Base-by-base conservation (phyloP, 2,113 vertebrate species). In the Ptilonorhynchus violaceus region DNA sequence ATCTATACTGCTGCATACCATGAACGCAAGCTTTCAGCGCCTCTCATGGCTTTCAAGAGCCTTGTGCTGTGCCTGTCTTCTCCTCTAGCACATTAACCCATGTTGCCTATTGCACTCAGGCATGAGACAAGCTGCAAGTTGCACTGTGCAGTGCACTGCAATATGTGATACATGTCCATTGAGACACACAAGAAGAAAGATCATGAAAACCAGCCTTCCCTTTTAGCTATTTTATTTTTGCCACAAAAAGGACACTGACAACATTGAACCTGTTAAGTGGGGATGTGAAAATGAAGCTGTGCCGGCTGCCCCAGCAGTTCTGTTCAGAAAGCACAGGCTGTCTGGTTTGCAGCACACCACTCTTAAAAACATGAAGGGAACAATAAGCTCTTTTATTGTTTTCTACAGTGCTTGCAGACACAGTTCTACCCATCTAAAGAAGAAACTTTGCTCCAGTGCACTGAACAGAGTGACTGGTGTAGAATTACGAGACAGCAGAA, bases 1-100 rank as follows among this genome's bases (percentile, higher is more conserved):
- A 96, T 95, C 96, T 88, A 44, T 93, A 94, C 86, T 92, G 96
- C 93, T 93, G 87, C 93, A 89, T 96, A 93, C 85, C 83, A 96
- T 69, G 66, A 96, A 92, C 5, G 1, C 95, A 94, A 91, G 64
- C 92, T 96, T 92, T 78, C 67, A 28, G 85, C 63, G 47, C 89
- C 93, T 96, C 84, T 91, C 58, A 35, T 50, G 91, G 85, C 89
- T 95, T 95, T 97, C 95, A 97, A 77, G 85, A 89, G 93, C 84
- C 91, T 67, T 35, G 58, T 79, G 86, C 90, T 85, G 39, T 85
- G 89, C 83, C 92, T 93, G 93, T 92, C 72, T 94, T 91, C 81
- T 93, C 69, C 76, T 88, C 80, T 50, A 82, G 83, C 69, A 91
- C 66, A 11, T 77, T 85, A 92, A 37, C 87, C 56, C 58, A 17